Percentiles rank a stretch among this genome's conserved stretches.
Evolutionary conservation across 2,797 vertebrate genomes (phyloP).

Genomic region (Hyperoplus immaculatus): DNA sequence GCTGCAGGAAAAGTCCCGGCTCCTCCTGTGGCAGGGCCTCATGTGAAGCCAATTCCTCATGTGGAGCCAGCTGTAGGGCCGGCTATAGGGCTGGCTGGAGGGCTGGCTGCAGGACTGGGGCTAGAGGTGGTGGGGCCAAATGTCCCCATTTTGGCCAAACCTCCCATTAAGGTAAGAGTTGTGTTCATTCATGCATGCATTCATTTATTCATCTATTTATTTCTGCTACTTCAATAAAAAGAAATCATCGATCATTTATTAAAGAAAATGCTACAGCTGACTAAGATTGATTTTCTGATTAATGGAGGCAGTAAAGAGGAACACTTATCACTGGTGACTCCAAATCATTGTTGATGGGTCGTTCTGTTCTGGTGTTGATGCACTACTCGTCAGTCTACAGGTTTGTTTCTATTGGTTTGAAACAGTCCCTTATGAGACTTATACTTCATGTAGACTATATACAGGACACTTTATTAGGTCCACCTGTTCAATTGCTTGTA

Average conservation of each 20-base stretch:
- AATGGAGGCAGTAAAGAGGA: background rate
- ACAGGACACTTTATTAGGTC: too few relatives aligned
- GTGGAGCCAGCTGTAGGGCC: constrained; percentile 47
- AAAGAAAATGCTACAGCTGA: background rate
- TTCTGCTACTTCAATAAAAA: background rate
- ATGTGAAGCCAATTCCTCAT: constrained; percentile 36
- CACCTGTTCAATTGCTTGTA: too few relatives aligned
- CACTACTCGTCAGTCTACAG: too few relatives aligned
- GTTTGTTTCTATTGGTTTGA: too few relatives aligned
- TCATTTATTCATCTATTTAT: background rate
- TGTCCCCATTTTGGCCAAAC: constrained; percentile 69
- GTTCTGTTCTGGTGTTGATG: too few relatives aligned
- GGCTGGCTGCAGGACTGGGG: constrained; percentile 33
- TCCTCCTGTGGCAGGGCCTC: constrained; percentile 48
- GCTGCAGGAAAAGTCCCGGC: constrained; percentile 37
- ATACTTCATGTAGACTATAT: too few relatives aligned
- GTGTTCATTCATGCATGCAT: background rate
- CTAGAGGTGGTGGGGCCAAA: constrained; percentile 64
- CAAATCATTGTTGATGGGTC: background rate
- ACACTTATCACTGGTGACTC: background rate
- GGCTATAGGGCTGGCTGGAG: constrained; percentile 42
- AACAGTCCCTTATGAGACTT: too few relatives aligned
- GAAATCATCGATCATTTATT: background rate
- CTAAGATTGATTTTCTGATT: background rate
- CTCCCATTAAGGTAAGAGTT: constrained; percentile 74